Conservation (phyloP, 2,113 vertebrate genomes). For the Ptilorrhoa leucosticta region DNA sequence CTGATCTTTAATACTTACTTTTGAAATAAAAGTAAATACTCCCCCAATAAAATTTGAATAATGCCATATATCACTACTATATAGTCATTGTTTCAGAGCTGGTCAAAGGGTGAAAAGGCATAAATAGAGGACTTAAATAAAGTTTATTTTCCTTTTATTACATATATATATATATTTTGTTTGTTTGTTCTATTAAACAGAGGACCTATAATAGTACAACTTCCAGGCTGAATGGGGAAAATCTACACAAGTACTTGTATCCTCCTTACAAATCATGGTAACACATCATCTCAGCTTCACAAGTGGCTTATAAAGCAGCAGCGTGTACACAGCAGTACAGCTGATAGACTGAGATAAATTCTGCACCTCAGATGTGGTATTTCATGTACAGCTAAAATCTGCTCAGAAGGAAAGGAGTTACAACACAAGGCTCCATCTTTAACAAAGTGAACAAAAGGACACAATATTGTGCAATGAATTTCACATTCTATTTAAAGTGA, state of each 20-base stretch:
- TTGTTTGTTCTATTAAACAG: not conserved
- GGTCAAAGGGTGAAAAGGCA: not conserved
- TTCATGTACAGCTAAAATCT: not conserved
- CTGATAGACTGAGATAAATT: not conserved
- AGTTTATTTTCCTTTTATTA: not conserved
- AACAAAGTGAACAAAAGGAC: not conserved
- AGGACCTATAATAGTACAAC: not conserved
- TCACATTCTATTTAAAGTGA: not conserved
- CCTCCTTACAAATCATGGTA: not conserved
- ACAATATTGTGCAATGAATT: not conserved
- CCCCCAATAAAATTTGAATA: not conserved
- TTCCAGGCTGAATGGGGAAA: not conserved
- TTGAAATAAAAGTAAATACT: not conserved
- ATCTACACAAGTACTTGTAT: not conserved
- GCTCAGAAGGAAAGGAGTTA: not conserved
- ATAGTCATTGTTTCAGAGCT: not conserved
- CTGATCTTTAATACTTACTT: not conserved
- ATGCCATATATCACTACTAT: not conserved
- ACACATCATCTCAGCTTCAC: not conserved
- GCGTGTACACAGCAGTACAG: not conserved
- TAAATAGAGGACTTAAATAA: not conserved
- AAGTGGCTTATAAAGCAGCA: not conserved
- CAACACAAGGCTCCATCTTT: not conserved
- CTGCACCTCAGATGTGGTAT: not conserved
- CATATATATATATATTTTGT: not conserved